Evolutionary conservation across 2,888 invertebrate species (phyloP), one percentile per base, ranked within the genome.

Genomic region (Notocelia uddmanniana): DNA sequence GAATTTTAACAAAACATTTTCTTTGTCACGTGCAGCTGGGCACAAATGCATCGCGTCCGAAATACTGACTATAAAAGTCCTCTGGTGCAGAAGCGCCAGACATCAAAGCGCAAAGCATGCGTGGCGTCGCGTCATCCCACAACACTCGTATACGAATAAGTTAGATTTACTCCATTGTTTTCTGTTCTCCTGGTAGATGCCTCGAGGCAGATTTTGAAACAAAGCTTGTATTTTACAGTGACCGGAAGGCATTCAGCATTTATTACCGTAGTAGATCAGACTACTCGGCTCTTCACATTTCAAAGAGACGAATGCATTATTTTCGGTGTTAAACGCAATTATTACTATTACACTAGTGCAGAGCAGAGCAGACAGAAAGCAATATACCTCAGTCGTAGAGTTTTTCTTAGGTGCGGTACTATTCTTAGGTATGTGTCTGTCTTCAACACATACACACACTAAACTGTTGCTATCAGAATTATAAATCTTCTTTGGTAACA

Each of bases 61-160:
- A 72, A 68, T 72, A 72, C 55, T 13, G n/a, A 48, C 48, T 72
- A 37, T 54, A 62, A 68, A 68, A 62, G 23, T 50, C 45, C 68
- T 45, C 64, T 54, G 41, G 41, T 59, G 50, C 54, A 18, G 26
- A 23, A 41, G 69, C 41, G 59, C 58, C 69, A 37, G 45, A 67
- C 60, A 67, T 67, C 58, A 66, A 66, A 71, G 71, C 45, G 15
- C 58, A 66, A 66, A 71, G 71, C 45, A 19, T 45, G 60, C 54
- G 26, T 50, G 34, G 3, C 48, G 59, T 31, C 21, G 66, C 71
- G 60, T 60, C 60, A 45, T 23, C 45, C 8, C 67, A 48, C 66
- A 66, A 31, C 31, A 57, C 63, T 37, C 59, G 31, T 15, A 21
- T 23, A 59, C 26, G 31, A 66, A 57, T 64, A 37, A 11, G 37